These are phyloP conservation scores for Cryptoblepharus egeriae DNA, from an alignment of 2,797 vertebrate species.

Conservation along the genomic window DNA sequence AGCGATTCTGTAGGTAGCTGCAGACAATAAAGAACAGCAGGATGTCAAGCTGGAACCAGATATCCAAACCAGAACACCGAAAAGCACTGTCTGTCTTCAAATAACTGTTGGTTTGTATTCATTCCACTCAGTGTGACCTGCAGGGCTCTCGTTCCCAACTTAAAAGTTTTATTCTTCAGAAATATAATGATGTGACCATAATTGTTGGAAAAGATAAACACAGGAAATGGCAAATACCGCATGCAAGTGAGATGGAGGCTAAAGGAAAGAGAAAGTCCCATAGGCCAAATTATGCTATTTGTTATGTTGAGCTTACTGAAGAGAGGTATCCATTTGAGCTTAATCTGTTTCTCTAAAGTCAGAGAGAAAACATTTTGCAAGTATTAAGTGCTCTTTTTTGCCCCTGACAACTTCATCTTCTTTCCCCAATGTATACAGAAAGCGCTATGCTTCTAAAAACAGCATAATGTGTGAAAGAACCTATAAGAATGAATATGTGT, in stretches of 20 bases:
- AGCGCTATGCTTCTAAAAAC: conserved; percentile 12
- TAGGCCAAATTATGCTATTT: conserved; percentile 37
- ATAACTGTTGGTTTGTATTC: conserved; percentile 29
- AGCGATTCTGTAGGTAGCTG: conserved; percentile 94
- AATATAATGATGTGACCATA: conserved; percentile 34
- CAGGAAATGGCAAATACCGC: conserved; percentile 30
- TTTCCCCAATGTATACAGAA: conserved; percentile 12
- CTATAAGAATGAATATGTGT: conserved; percentile 15
- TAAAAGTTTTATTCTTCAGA: conserved; percentile 36
- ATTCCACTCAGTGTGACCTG: conserved; percentile 35
- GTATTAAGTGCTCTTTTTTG: background rate
- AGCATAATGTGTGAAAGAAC: conserved; percentile 9
- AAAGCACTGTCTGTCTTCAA: conserved; percentile 12
- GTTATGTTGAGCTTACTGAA: conserved; percentile 38
- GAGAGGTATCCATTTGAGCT: conserved; percentile 15
- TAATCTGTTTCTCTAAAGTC: conserved; percentile 4
- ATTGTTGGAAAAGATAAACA: conserved; percentile 42
- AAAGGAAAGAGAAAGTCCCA: conserved; percentile 36
- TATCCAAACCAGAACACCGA: conserved; percentile 34
- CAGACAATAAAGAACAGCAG: conserved; percentile 60
- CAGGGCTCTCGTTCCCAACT: conserved; percentile 46
- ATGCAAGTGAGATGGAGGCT: conserved; percentile 20
- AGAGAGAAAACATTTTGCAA: conserved; percentile 16
- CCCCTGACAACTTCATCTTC: conserved; percentile 6
- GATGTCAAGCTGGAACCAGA: conserved; percentile 49